Evolutionary conservation across 2,888 invertebrate genomes (phyloP), one percentile per base, ranked within the genome.

Genomic region (Catocala nupta): DNA sequence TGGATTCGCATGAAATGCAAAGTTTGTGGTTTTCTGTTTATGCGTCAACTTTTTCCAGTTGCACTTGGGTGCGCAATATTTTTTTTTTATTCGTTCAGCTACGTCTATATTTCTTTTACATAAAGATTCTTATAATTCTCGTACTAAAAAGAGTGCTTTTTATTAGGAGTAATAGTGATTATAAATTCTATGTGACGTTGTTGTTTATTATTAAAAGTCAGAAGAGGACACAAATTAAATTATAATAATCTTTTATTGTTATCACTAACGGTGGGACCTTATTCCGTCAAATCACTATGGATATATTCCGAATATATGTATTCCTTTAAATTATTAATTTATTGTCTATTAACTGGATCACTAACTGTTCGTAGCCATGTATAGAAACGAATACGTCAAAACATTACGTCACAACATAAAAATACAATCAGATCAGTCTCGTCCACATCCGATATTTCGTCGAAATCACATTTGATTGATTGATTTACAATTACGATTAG

Each of bases 181-280:
- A 16, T 16, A 1, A 16, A 16, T 16, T 25, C 25, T 25, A 25
- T 25, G 25, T 1, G 25, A 25, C 25, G 25, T 3, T 25, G 25
- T 3, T 25, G 25, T 25, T 25, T 25, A 25, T 25, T 25, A 25
- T 25, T 25, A 25, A 25, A n/a, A 25, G 25, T 45, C 12, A 5
- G 5, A 12, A 12, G 45, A 45, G 0, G 4, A 47, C 16, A 47
- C 10, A 11, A 48, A 34, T 49, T n/a, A 9, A 49, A 33, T 34
- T 34, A 49, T 33, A 25, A 54, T 43, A 11, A 47, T 5, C 12
- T 44, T 39, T 47, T 52, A 61, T 47, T 61, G 7, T 51, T 52
- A 61, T 48, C 42, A 52, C 51, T 61, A 61, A 61, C 52, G 61
- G 61, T 52, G 11, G 12, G 51, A 44, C 13, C 55, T 16, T 45